phyloP scores from a whole-genome alignment of 2,113 vertebrate genomes.

The Alces alces region DNA sequence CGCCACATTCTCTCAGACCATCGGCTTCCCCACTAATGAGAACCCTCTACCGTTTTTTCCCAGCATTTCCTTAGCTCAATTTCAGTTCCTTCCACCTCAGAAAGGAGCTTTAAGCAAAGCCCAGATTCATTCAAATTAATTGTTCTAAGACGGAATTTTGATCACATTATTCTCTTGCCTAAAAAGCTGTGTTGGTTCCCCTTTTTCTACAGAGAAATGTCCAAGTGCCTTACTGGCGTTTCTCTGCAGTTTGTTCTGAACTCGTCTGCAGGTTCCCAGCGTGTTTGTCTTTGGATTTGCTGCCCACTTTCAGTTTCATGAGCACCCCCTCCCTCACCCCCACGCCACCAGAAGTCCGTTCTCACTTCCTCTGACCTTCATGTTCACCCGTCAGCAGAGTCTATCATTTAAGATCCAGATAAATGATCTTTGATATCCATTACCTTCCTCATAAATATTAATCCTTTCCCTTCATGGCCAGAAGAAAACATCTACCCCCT shows the following conservation, averaged over 20 bases:
- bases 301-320: neutral
- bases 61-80: neutral
- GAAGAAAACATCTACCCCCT: neutral
- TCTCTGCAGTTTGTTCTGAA: neutral
- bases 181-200: neutral
- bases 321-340: neutral
- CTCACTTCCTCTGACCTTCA: neutral
- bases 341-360: too few species aligned
- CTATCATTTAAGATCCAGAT: neutral
- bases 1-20: accelerated
- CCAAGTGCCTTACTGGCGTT: neutral
- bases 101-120: neutral
- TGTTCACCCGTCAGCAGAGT: neutral
- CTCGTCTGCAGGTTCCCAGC: neutral
- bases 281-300: accelerated
- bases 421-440: accelerated
- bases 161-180: neutral
- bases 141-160: neutral
- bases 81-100: neutral
- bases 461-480: neutral
- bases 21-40: neutral
- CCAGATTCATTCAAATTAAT: neutral
- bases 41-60: neutral
- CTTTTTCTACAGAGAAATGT: neutral
- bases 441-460: neutral